Conservation (phyloP, 1,140 invertebrate genomes). For the Penaeus chinensis region DNA sequence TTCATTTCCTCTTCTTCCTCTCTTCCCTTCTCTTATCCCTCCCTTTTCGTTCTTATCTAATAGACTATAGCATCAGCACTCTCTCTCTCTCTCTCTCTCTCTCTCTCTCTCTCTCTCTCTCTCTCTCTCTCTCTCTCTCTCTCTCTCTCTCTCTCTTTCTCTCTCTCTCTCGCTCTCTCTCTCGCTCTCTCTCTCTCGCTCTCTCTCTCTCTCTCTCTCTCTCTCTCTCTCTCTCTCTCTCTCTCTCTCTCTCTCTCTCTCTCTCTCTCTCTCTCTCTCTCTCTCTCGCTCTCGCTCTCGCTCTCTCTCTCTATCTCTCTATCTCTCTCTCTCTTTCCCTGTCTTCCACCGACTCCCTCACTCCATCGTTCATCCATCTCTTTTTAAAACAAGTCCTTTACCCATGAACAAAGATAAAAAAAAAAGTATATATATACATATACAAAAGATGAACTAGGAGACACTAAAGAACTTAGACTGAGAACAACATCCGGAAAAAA, state of each 20-base stretch:
- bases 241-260: not conserved
- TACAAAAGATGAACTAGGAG: too few relatives aligned
- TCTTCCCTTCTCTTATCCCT: not conserved
- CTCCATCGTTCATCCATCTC: too few relatives aligned
- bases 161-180: not conserved
- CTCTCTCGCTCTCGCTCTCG: not conserved
- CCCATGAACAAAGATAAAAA: too few relatives aligned
- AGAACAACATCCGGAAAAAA: too few relatives aligned
- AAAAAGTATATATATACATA: too few relatives aligned
- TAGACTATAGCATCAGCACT: not conserved
- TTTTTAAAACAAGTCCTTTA: too few relatives aligned
- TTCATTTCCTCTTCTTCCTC: not conserved
- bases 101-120: slow-evolving; percentile 8
- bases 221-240: slow-evolving; percentile 5
- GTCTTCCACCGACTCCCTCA: not conserved
- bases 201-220: not conserved
- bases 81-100: too few relatives aligned
- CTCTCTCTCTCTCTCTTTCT: not conserved
- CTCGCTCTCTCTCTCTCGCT: not conserved
- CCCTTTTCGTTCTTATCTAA: slow-evolving; percentile 7
- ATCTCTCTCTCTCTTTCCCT: not conserved
- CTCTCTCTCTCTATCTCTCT: not conserved
- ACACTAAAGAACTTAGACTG: too few relatives aligned
- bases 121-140: slow-evolving; percentile 14
- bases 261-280: slow-evolving; percentile 25